phyloP scores from a whole-genome alignment of 1,140 invertebrate genomes.

The Drosophila orena region DNA sequence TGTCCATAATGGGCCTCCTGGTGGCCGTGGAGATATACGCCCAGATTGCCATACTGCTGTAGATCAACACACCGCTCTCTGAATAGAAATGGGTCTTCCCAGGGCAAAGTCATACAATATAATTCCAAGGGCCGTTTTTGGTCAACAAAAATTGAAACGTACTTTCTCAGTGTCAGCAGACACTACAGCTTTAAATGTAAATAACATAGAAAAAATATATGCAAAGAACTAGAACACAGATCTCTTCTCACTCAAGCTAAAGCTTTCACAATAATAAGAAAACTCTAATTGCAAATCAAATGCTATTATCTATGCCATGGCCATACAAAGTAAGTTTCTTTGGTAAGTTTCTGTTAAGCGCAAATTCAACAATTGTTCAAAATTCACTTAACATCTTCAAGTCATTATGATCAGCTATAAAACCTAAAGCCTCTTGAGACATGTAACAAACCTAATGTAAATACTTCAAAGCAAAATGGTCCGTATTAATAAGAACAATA shows the following conservation, averaged over 20 bases:
- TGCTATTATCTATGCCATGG: not conserved
- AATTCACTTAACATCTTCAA: not conserved
- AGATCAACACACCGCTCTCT: slow-evolving; percentile 15
- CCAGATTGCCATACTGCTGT: slow-evolving; percentile 79
- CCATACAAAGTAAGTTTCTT: not conserved
- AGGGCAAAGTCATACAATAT: not conserved
- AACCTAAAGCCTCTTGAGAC: not conserved
- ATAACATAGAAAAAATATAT: not conserved
- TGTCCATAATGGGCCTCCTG: slow-evolving; percentile 72
- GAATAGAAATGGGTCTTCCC: slow-evolving; percentile 6
- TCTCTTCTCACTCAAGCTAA: not conserved
- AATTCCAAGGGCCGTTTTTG: not conserved
- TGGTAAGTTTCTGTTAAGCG: not conserved
- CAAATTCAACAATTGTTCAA: not conserved
- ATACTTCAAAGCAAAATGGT: not conserved
- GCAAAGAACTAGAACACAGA: not conserved
- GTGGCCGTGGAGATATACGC: slow-evolving; percentile 82
- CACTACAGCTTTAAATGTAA: slow-evolving; percentile 33
- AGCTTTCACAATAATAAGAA: slow-evolving; percentile 1
- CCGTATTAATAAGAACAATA: slow-evolving; percentile 28
- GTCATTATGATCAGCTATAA: not conserved
- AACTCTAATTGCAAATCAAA: not conserved
- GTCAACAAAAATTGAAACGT: not conserved
- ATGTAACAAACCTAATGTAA: not conserved
- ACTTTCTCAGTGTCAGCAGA: slow-evolving; percentile 8